Evolutionary conservation across 2,113 vertebrate genomes (phyloP).

Genomic region (Pseudopipra pipra): DNA sequence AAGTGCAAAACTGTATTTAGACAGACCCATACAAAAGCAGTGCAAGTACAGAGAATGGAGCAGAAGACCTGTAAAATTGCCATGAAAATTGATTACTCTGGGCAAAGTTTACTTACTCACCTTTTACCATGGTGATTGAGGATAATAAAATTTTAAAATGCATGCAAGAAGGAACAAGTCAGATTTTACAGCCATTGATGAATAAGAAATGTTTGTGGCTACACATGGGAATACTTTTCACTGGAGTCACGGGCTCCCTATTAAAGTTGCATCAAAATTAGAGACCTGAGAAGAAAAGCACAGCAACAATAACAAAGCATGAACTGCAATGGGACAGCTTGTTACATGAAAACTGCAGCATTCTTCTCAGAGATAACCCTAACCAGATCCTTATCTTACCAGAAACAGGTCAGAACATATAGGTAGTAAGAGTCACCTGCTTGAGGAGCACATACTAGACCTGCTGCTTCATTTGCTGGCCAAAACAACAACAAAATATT

Average conservation of each 20-base stretch:
- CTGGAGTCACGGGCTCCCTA: not conserved
- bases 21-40: not conserved
- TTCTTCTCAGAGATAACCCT: not conserved
- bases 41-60: not conserved
- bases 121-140: slow-evolving; percentile 17
- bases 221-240: not conserved
- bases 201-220: slow-evolving; percentile 1
- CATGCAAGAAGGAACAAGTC: slow-evolving; percentile 31
- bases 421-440: not conserved
- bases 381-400: not conserved
- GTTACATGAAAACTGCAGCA: not conserved
- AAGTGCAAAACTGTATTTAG: not conserved
- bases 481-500: not conserved
- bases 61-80: slow-evolving; percentile 18
- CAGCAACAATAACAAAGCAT: not conserved
- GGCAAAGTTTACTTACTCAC: slow-evolving; percentile 26
- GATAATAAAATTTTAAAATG: slow-evolving; percentile 19
- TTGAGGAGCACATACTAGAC: not conserved
- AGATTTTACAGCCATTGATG: not conserved
- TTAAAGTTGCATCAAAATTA: not conserved
- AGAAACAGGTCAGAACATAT: not conserved
- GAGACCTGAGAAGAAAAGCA: not conserved
- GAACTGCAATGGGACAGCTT: not conserved
- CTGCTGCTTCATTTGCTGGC: not conserved
- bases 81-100: not conserved